Evolutionary conservation across 2,113 vertebrate genomes (phyloP).

Genomic region (Falcunculus frontatus): DNA sequence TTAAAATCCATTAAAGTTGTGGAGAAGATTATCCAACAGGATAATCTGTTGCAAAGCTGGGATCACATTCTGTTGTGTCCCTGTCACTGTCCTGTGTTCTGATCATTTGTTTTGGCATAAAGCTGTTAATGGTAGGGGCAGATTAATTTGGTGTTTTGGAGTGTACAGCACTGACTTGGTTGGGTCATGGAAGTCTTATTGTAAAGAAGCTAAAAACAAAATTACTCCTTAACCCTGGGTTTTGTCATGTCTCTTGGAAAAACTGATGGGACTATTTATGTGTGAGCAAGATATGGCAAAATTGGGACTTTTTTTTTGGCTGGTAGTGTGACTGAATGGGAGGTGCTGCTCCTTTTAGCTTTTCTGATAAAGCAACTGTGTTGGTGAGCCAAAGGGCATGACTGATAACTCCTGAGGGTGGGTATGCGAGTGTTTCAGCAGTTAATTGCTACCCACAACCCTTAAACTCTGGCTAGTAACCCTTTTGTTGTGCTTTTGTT

Average conservation of each 20-base stretch:
- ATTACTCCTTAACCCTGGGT: neutral
- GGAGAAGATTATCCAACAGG: neutral
- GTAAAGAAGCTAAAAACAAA: neutral
- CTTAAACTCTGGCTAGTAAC: neutral
- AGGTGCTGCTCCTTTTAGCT: neutral
- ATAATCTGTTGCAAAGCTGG: neutral
- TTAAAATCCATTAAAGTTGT: neutral
- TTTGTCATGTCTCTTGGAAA: neutral
- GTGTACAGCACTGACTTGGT: neutral
- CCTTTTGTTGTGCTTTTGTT: neutral
- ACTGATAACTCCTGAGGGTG: neutral
- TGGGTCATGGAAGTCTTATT: neutral
- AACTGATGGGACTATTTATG: neutral
- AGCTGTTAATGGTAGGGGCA: neutral
- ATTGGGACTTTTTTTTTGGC: neutral
- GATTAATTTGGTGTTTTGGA: neutral
- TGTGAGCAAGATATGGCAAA: neutral
- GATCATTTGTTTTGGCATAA: neutral
- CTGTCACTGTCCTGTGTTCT: neutral
- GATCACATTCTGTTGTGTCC: neutral
- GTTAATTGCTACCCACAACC: neutral
- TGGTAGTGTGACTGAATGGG: neutral
- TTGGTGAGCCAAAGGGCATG: neutral
- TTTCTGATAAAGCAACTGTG: neutral
- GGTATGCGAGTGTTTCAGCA: neutral